These are phyloP conservation scores for Coreius guichenoti DNA, from an alignment of 2,797 vertebrate species.

Conservation along the genomic window DNA sequence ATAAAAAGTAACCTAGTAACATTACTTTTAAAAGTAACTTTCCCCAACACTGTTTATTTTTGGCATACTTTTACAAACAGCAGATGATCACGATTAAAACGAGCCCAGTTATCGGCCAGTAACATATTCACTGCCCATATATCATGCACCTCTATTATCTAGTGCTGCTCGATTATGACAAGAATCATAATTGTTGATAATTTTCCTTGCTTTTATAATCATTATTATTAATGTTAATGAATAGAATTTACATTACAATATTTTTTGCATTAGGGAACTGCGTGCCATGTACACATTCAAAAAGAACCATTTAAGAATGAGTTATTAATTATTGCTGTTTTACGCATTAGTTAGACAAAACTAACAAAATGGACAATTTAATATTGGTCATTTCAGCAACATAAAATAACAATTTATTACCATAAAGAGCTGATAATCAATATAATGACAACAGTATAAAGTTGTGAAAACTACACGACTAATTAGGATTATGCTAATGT, in stretches of 20 bases:
- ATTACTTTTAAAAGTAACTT: background rate
- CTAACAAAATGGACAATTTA: background rate
- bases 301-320: background rate
- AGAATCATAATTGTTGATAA: background rate
- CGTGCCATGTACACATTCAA: background rate
- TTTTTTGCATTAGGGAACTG: background rate
- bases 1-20: background rate
- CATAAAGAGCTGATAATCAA: constrained; percentile 4
- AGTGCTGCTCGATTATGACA: background rate
- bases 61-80: background rate
- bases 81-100: background rate
- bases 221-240: background rate
- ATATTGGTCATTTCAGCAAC: background rate
- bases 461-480: constrained; percentile 12
- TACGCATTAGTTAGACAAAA: background rate
- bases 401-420: background rate
- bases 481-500: constrained; percentile 32
- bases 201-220: background rate
- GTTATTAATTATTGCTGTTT: background rate
- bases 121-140: background rate
- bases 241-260: background rate
- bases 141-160: background rate
- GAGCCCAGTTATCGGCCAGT: background rate
- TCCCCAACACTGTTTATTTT: background rate
- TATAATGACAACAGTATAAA: constrained; percentile 13